Evolutionary conservation across 1,140 invertebrate species (phyloP).

Genomic region (Pristionchus pacificus): DNA sequence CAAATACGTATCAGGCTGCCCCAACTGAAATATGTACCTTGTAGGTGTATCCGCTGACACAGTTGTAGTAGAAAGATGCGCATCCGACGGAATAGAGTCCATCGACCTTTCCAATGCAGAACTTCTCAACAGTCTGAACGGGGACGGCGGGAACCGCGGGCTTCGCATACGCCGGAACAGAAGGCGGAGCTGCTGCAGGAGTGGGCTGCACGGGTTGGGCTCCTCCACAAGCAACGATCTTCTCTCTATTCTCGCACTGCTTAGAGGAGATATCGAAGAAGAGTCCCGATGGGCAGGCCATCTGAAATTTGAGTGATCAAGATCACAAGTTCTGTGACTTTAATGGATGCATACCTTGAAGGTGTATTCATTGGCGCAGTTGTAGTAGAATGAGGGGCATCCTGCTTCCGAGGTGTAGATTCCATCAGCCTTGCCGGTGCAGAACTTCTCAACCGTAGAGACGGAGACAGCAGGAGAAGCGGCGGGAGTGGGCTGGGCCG

Average conservation of each 20-base stretch:
- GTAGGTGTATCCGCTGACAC: neutral
- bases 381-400: neutral
- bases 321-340: too few species aligned
- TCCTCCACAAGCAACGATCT: neutral
- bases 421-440: neutral
- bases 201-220: neutral
- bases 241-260: neutral
- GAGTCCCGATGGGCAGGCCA: neutral
- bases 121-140: neutral
- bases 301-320: slow-evolving; percentile 1
- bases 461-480: neutral
- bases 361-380: neutral
- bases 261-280: neutral
- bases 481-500: too few species aligned
- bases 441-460: neutral
- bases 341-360: neutral
- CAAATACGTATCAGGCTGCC: neutral
- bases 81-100: slow-evolving; percentile 9
- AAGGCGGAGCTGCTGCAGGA: neutral
- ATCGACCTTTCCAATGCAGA: slow-evolving; percentile 4
- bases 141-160: neutral
- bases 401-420: neutral
- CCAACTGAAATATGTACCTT: neutral
- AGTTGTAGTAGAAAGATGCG: neutral
- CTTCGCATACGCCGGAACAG: neutral